These are phyloP conservation scores for Cebidichthys violaceus DNA, from an alignment of 2,113 vertebrate species.

Conservation along the genomic window DNA sequence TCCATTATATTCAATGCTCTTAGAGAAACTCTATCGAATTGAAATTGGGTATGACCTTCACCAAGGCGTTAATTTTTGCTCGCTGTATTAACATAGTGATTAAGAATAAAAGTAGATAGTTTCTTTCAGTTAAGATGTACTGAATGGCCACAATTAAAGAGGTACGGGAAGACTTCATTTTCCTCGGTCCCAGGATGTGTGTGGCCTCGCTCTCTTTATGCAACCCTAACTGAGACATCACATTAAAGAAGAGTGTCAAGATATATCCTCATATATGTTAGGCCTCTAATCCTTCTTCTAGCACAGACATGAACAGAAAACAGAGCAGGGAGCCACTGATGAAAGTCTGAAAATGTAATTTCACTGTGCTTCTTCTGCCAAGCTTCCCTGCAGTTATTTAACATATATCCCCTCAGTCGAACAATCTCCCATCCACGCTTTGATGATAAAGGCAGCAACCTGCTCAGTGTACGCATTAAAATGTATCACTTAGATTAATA, in stretches of 20 bases:
- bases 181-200: constrained; percentile 9
- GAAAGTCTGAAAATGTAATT: constrained; percentile 79
- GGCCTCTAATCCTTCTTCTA: constrained; percentile 61
- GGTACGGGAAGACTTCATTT: neutral
- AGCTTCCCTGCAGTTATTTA: constrained; percentile 75
- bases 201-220: constrained; percentile 17
- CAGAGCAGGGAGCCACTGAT: constrained; percentile 63
- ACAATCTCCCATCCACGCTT: constrained; percentile 70
- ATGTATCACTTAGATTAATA: constrained; percentile 83
- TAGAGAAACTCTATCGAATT: neutral
- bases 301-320: constrained; percentile 59
- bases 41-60: constrained; percentile 38
- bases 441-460: constrained; percentile 82
- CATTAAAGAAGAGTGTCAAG: constrained; percentile 48
- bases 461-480: constrained; percentile 79
- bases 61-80: neutral
- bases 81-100: constrained; percentile 7
- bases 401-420: constrained; percentile 62
- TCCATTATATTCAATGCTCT: constrained; percentile 10
- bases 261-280: constrained; percentile 39
- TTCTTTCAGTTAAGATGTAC: constrained; percentile 19
- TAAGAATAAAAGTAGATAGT: constrained; percentile 7
- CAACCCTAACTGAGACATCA: constrained; percentile 58
- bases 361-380: constrained; percentile 56
- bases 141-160: constrained; percentile 28